Base-by-base conservation (phyloP, 2,888 invertebrate genomes). In the Xanthorhoe spadicearia region DNA sequence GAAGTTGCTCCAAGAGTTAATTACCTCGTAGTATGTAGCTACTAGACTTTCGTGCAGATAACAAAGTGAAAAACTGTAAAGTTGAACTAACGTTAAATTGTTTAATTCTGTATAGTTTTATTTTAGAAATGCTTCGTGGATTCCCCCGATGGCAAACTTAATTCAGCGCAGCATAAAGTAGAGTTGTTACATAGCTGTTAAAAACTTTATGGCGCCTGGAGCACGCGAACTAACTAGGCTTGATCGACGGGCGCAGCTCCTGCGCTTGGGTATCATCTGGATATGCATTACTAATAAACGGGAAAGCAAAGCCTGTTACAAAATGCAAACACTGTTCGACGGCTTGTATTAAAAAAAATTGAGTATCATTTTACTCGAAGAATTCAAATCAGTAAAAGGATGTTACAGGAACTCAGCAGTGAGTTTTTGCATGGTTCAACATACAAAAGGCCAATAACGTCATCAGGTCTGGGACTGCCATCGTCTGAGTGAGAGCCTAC, bases 121-220 rank as follows among this genome's bases (percentile, higher is more conserved):
- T 74, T 70, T 72, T 69, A 58, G 63, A 64, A 65, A 74, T 70
- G 63, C 62, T 69, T 57, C 46, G 68, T 64, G 61, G 66, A 73
- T 72, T 71, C 73, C 68, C 74, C 62, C 55, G 73, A 73, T 71
- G 75, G 71, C 74, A 67, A 72, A 73, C 76, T 75, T 73, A 74
- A 76, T 75, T 81, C 68, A 74, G 65, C 73, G 77, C 81, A 80
- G 78, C 83, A 81, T 75, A 80, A 80, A 82, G 83, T 86, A 83
- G 80, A 85, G 84, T 83, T 85, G 85, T 85, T 83, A 81, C 79
- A 77, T 73, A 74, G 82, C 82, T 81, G 86, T 88, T 86, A 85
- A 83, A 86, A 86, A 87, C 75, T 87, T 87, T 77, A 78, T 78
- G 82, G 62, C 73, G 76, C 80, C 79, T 77, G 76, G 75, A 71